Conservation (phyloP, 2,113 vertebrate species). For the Forbesichthys agassizii region DNA sequence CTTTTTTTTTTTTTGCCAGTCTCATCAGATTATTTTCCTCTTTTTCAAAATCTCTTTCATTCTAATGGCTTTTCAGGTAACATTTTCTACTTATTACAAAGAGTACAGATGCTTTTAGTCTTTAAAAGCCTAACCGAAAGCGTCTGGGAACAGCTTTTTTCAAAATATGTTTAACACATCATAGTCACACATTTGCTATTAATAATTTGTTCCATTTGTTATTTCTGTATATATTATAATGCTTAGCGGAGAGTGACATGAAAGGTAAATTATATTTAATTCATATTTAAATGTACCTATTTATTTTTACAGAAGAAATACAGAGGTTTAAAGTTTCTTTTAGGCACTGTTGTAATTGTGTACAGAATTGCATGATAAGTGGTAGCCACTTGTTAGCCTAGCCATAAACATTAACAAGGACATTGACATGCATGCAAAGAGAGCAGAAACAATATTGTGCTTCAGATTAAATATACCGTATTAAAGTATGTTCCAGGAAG, state of each 20-base stretch:
- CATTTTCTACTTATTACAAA: conserved; percentile 65
- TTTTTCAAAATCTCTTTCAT: conserved; percentile 53
- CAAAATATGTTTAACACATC: conserved; percentile 25
- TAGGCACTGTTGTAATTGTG: no score
- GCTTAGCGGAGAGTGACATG: neutral
- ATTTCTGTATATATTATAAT: neutral
- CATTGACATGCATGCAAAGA: no score
- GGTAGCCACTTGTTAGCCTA: no score
- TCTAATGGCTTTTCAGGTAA: conserved; percentile 62
- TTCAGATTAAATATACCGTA: no score
- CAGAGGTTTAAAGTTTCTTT: no score
- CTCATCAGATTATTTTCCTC: conserved; percentile 57
- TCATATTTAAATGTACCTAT: no score
- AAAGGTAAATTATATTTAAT: neutral
- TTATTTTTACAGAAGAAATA: no score
- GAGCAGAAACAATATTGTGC: no score
- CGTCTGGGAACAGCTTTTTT: conserved; percentile 40
- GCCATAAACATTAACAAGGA: no score
- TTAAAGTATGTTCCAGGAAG: no score
- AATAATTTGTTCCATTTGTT: neutral
- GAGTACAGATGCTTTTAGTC: conserved; percentile 45
- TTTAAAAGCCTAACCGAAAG: conserved; percentile 55
- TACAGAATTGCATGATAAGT: no score
- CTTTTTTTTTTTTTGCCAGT: conserved; percentile 38
- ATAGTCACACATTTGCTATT: conserved; percentile 8